Evolutionary conservation across 2,797 vertebrate species (phyloP), one percentile per base, ranked within the genome.

Genomic region (Numenius phaeopus): DNA sequence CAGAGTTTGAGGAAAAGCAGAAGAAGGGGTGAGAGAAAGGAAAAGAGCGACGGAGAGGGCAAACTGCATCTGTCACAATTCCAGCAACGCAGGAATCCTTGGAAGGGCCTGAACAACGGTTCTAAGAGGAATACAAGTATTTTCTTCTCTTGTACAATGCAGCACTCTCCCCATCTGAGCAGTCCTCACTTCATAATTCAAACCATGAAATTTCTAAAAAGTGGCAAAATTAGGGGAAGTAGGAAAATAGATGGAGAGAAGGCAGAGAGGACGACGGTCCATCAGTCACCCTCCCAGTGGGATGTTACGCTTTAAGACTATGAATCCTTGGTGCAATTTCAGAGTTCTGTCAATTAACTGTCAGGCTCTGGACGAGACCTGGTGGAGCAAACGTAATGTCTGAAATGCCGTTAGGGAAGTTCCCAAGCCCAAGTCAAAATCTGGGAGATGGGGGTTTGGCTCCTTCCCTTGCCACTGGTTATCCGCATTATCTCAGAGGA

Each of bases 301-400:
- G 32, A 64, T 7, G 1, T 2, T 1, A 30, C 7, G 26, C 18
- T 42, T 9, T 5, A 1, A 62, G 52, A 22, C n/a, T 8, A n/a
- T 1, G 18, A 66, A 46, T 20, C 32, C 61, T 67, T 18, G 19
- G 34, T 1, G 37, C 34, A 37, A 10, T 69, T 52, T 24, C 40
- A 47, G 44, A 82, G 49, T 18, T 32, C 30, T 49, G 44, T 3
- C 91, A 59, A 11, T 40, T n/a, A 78, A n/a, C 50, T 76, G 42
- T 7, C 75, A 72, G 64, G 32, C 88, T 64, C 76, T 12, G 69
- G 55, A 24, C 4, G 14, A 67, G 46, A 44, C 7, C 10, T 4
- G 8, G 5, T 0, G 18, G 40, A 71, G 27, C 58, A 40, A 73
- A 77, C 0, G 2, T 7, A 26, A 29, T 1, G 10, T 16, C 58